Evolutionary conservation across 2,113 vertebrate species (phyloP).

Genomic region (Python bivittatus): DNA sequence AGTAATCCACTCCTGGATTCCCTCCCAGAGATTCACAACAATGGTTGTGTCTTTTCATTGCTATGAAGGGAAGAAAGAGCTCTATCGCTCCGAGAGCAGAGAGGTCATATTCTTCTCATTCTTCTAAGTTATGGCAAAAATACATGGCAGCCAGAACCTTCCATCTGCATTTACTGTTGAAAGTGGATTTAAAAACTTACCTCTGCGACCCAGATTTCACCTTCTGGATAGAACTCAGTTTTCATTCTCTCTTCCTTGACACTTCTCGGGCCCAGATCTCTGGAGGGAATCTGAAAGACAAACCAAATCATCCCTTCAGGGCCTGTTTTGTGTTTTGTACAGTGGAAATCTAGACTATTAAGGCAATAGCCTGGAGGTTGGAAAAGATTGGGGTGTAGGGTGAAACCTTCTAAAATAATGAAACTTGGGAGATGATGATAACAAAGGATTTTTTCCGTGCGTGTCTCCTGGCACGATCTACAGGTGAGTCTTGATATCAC

Average conservation of each 20-base stretch:
- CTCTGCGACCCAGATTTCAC: not conserved
- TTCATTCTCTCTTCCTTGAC: slow-evolving; percentile 31
- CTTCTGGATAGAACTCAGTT: slow-evolving; percentile 45
- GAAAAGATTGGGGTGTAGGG: not conserved
- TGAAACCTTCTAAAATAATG: not conserved
- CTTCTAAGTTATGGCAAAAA: not conserved
- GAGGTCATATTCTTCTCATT: not conserved
- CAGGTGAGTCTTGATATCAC: not conserved
- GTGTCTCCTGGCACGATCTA: not conserved
- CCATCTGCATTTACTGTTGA: slow-evolving; percentile 16
- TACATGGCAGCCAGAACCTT: not conserved
- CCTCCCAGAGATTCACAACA: not conserved
- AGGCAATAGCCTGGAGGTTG: slow-evolving; percentile 21
- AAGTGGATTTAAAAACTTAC: slow-evolving; percentile 46
- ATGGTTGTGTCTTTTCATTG: not conserved
- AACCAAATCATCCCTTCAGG: not conserved
- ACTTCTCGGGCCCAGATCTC: slow-evolving; percentile 36
- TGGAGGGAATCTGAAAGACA: slow-evolving; percentile 47
- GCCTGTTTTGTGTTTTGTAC: not conserved
- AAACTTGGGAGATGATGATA: not conserved
- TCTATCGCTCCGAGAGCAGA: not conserved
- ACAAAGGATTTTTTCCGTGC: not conserved
- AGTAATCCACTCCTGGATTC: not conserved
- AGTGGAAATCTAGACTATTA: slow-evolving; percentile 18
- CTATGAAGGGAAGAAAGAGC: not conserved